These are phyloP conservation scores for Ophion obscuratus DNA, from an alignment of 2,888 invertebrate species.

Conservation along the genomic window DNA sequence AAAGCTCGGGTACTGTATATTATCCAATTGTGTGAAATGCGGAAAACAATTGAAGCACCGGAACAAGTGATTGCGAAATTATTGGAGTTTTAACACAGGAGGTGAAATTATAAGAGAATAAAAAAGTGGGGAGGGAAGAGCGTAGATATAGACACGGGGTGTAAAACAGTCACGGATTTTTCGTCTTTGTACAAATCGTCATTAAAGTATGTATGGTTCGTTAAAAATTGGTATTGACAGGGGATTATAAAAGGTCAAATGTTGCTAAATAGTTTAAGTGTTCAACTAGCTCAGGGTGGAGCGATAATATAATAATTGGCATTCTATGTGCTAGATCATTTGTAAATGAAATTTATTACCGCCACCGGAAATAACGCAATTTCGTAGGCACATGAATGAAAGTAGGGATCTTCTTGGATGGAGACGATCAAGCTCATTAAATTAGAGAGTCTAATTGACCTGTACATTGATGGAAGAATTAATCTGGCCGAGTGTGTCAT, in stretches of 20 bases:
- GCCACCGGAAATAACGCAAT: background rate
- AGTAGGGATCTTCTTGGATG: background rate
- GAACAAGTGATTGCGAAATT: constrained; percentile 49
- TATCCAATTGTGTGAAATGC: constrained; percentile 39
- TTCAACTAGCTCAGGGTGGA: background rate
- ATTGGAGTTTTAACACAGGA: constrained; percentile 50
- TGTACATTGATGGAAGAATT: background rate
- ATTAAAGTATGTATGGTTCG: background rate
- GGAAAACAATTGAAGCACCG: constrained; percentile 55
- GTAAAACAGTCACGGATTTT: constrained; percentile 26
- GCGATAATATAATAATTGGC: background rate
- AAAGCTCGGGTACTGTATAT: constrained; percentile 47
- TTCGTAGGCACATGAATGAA: background rate
- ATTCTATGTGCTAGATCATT: background rate
- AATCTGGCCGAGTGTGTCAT: background rate
- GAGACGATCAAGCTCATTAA: background rate
- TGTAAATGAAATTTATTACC: background rate
- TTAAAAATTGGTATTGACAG: background rate
- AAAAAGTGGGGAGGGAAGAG: background rate
- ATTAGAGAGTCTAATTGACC: background rate
- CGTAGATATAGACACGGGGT: background rate
- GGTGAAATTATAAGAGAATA: background rate
- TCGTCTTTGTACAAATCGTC: constrained; percentile 3
- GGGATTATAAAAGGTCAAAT: background rate
- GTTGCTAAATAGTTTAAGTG: background rate